A percentile compares a stretch with the other conserved stretches of the same genome.
Evolutionary conservation across 2,797 vertebrate species (phyloP).

Genomic region (Serranus cabrilla): DNA sequence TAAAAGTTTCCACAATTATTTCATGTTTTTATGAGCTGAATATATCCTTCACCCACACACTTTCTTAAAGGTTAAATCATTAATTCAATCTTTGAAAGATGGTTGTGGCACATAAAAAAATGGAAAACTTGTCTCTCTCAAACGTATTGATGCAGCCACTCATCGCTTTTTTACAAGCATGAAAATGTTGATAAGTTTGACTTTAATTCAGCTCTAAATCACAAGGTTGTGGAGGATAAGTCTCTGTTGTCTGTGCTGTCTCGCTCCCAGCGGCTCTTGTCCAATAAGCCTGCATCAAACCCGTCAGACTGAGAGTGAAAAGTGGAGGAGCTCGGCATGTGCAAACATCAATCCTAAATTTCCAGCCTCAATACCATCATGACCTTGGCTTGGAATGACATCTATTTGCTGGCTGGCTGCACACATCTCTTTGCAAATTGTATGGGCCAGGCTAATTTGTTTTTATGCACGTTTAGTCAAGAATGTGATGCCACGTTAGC

Average conservation of each 20-base stretch:
- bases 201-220: slow-evolving; percentile 61
- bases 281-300: slow-evolving; percentile 70
- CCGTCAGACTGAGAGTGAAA: slow-evolving; percentile 74
- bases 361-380: slow-evolving; percentile 82
- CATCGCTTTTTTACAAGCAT: slow-evolving; percentile 26
- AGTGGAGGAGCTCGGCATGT: slow-evolving; percentile 74
- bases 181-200: slow-evolving; percentile 24
- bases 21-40: neutral
- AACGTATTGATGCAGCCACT: slow-evolving; percentile 17
- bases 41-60: neutral
- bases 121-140: slow-evolving; percentile 8
- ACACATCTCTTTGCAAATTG: slow-evolving; percentile 89
- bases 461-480: slow-evolving; percentile 90
- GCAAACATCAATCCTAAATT: slow-evolving; percentile 87
- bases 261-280: slow-evolving; percentile 55
- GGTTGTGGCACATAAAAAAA: neutral
- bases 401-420: slow-evolving; percentile 89
- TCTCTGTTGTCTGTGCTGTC: slow-evolving; percentile 49
- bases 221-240: slow-evolving; percentile 45
- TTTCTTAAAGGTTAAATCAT: slow-evolving; percentile 13
- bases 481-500: slow-evolving; percentile 84
- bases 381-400: slow-evolving; percentile 89
- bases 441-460: slow-evolving; percentile 88
- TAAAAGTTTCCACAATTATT: neutral
- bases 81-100: slow-evolving; percentile 24